Percentiles rank a stretch among this genome's conserved stretches.
phyloP scores from a whole-genome alignment of 2,797 vertebrate species.

The Tapirus indicus region DNA sequence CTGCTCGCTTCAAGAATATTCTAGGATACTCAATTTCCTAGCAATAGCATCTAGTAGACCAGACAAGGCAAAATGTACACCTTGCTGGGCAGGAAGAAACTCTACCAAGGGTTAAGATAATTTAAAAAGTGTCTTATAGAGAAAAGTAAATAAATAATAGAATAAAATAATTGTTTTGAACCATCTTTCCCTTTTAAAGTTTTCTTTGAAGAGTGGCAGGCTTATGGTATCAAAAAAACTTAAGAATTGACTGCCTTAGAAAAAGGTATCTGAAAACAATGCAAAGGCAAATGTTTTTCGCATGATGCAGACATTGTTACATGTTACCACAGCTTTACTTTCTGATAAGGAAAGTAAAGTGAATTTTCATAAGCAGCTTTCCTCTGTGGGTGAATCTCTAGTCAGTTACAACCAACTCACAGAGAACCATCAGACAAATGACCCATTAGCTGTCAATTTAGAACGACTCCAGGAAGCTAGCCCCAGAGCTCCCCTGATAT shows the following conservation, averaged over 20 bases:
- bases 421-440: slow-evolving; percentile 75
- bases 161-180: slow-evolving; percentile 47
- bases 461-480: slow-evolving; percentile 74
- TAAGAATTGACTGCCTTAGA: not conserved
- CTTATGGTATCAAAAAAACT: not conserved
- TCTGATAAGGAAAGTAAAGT: slow-evolving; percentile 77
- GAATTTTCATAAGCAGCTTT: slow-evolving; percentile 75
- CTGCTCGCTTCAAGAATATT: slow-evolving; percentile 48
- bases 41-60: not conserved
- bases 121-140: slow-evolving; percentile 22
- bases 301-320: slow-evolving; percentile 48
- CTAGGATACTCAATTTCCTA: slow-evolving; percentile 50
- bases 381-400: slow-evolving; percentile 58
- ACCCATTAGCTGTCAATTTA: slow-evolving; percentile 74
- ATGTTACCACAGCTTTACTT: slow-evolving; percentile 67
- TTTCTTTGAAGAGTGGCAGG: slow-evolving; percentile 37
- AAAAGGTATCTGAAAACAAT: slow-evolving; percentile 24
- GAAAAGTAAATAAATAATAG: not conserved
- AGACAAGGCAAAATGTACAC: not conserved
- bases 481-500: slow-evolving; percentile 70
- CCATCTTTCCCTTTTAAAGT: not conserved
- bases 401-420: slow-evolving; percentile 1
- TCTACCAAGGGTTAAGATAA: slow-evolving; percentile 40
- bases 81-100: slow-evolving; percentile 9
- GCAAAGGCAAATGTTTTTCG: slow-evolving; percentile 51